These are phyloP conservation scores for Malurus leucopterus DNA, from an alignment of 2,797 vertebrate species.

Conservation along the genomic window DNA sequence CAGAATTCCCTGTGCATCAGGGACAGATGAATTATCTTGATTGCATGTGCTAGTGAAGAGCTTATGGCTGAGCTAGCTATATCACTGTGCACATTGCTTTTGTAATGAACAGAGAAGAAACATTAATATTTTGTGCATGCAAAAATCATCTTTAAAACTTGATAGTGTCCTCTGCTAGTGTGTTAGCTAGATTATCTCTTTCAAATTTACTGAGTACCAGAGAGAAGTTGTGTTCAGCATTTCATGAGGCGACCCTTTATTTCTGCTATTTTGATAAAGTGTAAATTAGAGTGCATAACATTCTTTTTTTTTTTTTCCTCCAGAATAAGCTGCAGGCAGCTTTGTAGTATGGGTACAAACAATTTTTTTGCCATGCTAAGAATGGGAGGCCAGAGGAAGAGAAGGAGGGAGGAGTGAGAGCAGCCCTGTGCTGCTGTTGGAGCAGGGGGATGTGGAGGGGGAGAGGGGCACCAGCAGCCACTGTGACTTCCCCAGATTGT, in stretches of 20 bases:
- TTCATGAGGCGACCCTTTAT: neutral
- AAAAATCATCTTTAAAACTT: neutral
- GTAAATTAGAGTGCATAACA: neutral
- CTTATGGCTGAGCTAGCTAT: neutral
- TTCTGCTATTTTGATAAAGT: neutral
- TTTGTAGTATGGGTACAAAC: neutral
- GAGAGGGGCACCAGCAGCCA: neutral
- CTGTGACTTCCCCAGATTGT: fast-evolving
- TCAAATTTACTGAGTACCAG: neutral
- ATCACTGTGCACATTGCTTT: neutral
- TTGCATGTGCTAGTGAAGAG: neutral
- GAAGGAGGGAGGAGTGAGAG: neutral
- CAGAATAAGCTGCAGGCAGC: neutral
- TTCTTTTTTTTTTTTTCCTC: fast-evolving
- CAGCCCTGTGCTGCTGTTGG: neutral
- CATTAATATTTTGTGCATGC: neutral
- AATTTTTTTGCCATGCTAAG: neutral
- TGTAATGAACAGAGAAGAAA: neutral
- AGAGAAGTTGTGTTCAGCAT: neutral
- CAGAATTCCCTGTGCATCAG: neutral
- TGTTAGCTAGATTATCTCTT: neutral
- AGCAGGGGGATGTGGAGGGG: no score
- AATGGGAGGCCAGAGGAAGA: neutral
- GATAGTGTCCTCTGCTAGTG: neutral
- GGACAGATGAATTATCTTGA: neutral